These are phyloP conservation scores for Stegastes partitus DNA, from an alignment of 2,113 vertebrate genomes.

Conservation along the genomic window DNA sequence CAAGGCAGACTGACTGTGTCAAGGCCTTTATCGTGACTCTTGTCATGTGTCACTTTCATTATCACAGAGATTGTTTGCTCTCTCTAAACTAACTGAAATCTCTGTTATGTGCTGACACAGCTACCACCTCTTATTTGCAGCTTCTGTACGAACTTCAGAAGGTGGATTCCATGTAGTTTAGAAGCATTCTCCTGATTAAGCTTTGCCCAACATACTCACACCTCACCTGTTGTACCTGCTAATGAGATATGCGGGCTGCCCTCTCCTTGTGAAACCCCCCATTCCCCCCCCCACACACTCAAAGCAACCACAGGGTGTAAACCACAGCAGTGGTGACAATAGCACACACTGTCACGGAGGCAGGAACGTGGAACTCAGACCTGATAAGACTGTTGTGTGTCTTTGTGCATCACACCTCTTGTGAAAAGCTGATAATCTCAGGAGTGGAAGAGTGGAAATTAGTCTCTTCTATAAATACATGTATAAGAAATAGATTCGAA, in stretches of 20 bases:
- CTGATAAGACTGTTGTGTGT: background rate
- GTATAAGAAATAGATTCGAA: constrained; percentile 21
- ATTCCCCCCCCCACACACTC: constrained; percentile 14
- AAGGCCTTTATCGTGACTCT: background rate
- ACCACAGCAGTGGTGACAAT: constrained; percentile 23
- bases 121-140: constrained; percentile 38
- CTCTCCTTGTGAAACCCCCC: constrained; percentile 39
- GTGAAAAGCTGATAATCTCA: constrained; percentile 35
- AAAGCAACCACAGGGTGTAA: constrained; percentile 22
- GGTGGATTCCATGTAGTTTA: background rate
- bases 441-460: constrained; percentile 36
- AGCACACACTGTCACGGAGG: constrained; percentile 6
- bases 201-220: background rate
- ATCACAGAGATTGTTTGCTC: constrained; percentile 6
- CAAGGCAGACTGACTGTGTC: too few species aligned
- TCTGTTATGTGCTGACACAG: constrained; percentile 10
- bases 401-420: constrained; percentile 27
- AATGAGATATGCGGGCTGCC: constrained; percentile 20
- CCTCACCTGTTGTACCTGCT: constrained; percentile 45
- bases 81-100: constrained; percentile 31
- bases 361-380: background rate
- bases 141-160: background rate
- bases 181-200: constrained; percentile 11
- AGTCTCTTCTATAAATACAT: constrained; percentile 64
- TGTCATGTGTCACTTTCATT: constrained; percentile 1